Evolutionary conservation across 2,797 vertebrate genomes (phyloP), one percentile per base, ranked within the genome.

Genomic region (Chloroceryle amazona): DNA sequence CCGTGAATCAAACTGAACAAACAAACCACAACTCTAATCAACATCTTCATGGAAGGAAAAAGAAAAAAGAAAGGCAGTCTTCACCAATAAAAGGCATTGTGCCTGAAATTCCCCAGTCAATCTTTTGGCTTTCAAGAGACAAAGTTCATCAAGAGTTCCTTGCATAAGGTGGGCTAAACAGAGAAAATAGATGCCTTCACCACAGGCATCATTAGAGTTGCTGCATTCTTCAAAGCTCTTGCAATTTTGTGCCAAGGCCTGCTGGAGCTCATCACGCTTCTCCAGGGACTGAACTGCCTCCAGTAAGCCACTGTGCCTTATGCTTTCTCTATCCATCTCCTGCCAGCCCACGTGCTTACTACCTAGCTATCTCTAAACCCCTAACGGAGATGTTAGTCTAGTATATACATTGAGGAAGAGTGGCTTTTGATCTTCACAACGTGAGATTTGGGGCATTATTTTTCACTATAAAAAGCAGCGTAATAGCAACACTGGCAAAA

Each of bases 1-100:
- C 35, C 39, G 47, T 62, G 70, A 95, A 88, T 93, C 63, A 61
- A 89, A 82, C 9, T 85, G n/a, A 80, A 76, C 23, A 86, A 80
- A 63, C 26, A 76, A 82, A 39, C 14, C 60, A 70, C 10, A 85
- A 31, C 13, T 63, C 16, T 44, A 86, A 85, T 41, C 51, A 66
- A 55, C 6, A 4, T 11, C 35, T 61, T 87, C 44, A 76, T 67
- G 22, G 20, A 19, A 54, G 10, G 3, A 41, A 28, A 16, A 22
- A 22, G 13, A 13, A 39, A 29, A 23, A 44, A 13, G 3, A 17
- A 61, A 44, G 11, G 52, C 4, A 31, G 11, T 37, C 33, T 85
- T 75, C 51, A 72, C 44, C 33, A 79, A 65, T 41, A 60, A 80
- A 81, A 60, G 19, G 14, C 16, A 16, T 60, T 73, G 58, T 46